Conservation (phyloP, 2,113 vertebrate species). For the Xenus cinereus region DNA sequence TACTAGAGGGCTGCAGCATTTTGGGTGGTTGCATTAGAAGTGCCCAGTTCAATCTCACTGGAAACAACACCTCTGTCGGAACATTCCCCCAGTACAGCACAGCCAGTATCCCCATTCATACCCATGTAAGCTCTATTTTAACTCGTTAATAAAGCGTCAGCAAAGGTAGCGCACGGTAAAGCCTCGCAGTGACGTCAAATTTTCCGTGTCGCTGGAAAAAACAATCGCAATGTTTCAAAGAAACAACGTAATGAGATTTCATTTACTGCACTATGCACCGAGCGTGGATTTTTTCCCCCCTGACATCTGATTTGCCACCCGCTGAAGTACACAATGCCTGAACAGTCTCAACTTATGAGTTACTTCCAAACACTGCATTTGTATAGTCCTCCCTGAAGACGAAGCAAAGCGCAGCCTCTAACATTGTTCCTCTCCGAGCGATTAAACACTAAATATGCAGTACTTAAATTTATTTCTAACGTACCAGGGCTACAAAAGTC, state of each 20-base stretch:
- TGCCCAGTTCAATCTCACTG: background rate
- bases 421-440: constrained; percentile 7
- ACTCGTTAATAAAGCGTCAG: background rate
- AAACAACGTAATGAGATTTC: background rate
- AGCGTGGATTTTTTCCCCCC: background rate
- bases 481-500: constrained; percentile 9
- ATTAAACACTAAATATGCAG: constrained; percentile 4
- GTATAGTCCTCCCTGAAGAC: constrained; percentile 11
- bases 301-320: background rate
- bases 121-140: background rate
- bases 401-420: constrained; percentile 31
- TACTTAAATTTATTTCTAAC: constrained; percentile 21
- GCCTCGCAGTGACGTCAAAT: background rate
- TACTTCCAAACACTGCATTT: constrained; percentile 20
- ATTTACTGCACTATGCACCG: background rate
- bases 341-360: constrained; percentile 3
- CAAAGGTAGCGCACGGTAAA: background rate
- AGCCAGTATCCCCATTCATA: fast-evolving
- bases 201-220: background rate
- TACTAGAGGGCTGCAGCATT: background rate
- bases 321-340: background rate
- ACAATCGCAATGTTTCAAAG: background rate
- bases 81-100: background rate
- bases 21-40: constrained; percentile 6
- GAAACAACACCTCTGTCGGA: background rate